These are phyloP conservation scores for Tribolium madens DNA, from an alignment of 1,140 invertebrate species.

Conservation along the genomic window DNA sequence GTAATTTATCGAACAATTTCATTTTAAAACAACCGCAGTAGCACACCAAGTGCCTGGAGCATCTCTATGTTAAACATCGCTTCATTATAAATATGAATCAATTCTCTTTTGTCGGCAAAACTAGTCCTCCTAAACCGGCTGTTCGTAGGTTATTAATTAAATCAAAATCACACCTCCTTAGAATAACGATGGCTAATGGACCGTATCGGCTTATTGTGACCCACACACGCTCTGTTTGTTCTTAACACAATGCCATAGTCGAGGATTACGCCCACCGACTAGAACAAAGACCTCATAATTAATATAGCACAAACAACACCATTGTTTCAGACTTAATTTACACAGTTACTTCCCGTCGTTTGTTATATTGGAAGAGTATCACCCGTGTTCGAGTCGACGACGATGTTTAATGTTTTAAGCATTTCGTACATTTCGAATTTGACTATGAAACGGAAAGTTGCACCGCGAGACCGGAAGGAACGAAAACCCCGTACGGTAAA, in stretches of 20 bases:
- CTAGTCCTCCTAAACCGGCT: neutral
- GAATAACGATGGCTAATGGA: constrained; percentile 28
- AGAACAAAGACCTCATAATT: constrained; percentile 37
- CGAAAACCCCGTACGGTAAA: neutral
- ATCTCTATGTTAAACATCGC: neutral
- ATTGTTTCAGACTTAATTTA: constrained; percentile 33
- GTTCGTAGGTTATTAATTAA: constrained; percentile 40
- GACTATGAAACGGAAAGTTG: neutral
- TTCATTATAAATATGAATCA: neutral
- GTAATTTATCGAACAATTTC: too few species aligned
- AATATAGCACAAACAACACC: constrained; percentile 33
- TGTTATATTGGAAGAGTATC: constrained; percentile 14
- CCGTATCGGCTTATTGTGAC: constrained; percentile 39
- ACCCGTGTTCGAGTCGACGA: neutral
- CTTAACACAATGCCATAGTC: constrained; percentile 37
- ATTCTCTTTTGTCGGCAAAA: neutral
- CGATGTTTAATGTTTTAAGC: neutral
- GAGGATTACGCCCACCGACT: constrained; percentile 29
- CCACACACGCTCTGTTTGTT: constrained; percentile 39
- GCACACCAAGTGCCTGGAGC: neutral
- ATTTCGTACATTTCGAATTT: neutral
- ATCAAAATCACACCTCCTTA: constrained; percentile 41
- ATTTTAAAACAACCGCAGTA: too few species aligned
- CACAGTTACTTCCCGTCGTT: constrained; percentile 34
- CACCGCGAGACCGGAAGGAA: neutral